Evolutionary conservation across 2,113 vertebrate species (phyloP).

Genomic region (Azemiops feae): DNA sequence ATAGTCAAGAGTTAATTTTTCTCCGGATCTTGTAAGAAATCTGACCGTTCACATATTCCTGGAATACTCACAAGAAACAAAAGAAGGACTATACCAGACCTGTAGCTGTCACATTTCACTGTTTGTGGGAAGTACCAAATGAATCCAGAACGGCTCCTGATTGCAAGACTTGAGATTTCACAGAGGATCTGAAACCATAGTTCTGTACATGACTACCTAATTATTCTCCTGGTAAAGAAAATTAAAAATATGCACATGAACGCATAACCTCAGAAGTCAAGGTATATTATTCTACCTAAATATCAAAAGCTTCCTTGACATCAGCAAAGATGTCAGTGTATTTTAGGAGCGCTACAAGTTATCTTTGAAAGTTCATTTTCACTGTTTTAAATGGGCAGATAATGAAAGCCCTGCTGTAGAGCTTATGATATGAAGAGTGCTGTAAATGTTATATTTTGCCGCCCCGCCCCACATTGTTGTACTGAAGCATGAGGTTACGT

Average conservation of each 20-base stretch:
- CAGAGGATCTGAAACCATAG: not conserved
- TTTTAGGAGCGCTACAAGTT: conserved; percentile 12
- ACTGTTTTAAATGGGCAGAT: not conserved
- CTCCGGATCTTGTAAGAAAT: not conserved
- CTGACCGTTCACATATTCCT: not conserved
- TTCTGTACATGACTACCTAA: not conserved
- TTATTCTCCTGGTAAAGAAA: not conserved
- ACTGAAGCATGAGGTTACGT: not conserved
- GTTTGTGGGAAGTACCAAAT: not conserved
- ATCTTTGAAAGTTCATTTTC: not conserved
- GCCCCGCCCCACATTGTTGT: not conserved
- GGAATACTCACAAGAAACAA: not conserved
- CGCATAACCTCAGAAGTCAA: not conserved
- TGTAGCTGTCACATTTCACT: not conserved
- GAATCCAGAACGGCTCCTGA: not conserved
- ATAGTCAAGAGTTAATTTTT: not conserved
- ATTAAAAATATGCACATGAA: not conserved
- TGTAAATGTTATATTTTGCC: not conserved
- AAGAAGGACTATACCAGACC: not conserved
- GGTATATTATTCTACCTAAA: not conserved
- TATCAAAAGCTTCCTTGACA: not conserved
- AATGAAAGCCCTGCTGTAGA: not conserved
- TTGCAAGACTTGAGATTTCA: not conserved
- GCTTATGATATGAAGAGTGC: not conserved
- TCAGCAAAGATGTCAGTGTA: not conserved